Evolutionary conservation across 2,888 invertebrate species (phyloP).

Genomic region (Mesorhabditis spiculigera): DNA sequence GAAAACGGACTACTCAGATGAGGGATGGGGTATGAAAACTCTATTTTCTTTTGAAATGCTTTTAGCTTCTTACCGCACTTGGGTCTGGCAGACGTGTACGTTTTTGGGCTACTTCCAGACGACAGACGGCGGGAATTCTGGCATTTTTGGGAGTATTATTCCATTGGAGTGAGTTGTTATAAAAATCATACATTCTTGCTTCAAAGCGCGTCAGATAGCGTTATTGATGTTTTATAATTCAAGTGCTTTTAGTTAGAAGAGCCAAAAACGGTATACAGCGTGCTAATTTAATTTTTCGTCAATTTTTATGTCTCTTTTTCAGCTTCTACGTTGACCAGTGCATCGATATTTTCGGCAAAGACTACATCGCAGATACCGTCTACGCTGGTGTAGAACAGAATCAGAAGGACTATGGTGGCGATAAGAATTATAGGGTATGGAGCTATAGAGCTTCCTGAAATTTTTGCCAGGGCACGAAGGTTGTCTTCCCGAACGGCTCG

Average conservation of each 20-base stretch:
- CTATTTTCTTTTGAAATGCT: not conserved
- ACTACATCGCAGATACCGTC: conserved; percentile 25
- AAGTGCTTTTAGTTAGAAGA: too few relatives aligned
- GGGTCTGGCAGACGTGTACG: conserved; percentile 91
- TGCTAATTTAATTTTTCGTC: conserved; percentile 4
- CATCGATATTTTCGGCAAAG: conserved; percentile 26
- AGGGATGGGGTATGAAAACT: not conserved
- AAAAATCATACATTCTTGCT: too few relatives aligned
- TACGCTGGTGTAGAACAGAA: conserved; percentile 21
- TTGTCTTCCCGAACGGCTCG: conserved; percentile 35
- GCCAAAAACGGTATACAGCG: too few relatives aligned
- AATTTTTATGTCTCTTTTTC: conserved; percentile 13
- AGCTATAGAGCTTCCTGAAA: not conserved
- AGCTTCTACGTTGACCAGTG: conserved; percentile 37
- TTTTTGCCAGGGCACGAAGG: conserved; percentile 28
- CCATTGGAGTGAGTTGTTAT: conserved; percentile 33
- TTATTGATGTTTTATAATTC: too few relatives aligned
- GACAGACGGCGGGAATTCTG: conserved; percentile 64
- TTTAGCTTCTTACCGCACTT: conserved; percentile 68
- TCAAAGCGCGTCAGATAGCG: too few relatives aligned
- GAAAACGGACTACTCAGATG: not conserved
- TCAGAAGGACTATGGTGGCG: conserved; percentile 28
- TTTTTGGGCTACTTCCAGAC: conserved; percentile 93
- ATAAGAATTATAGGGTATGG: conserved; percentile 14
- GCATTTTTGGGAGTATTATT: conserved; percentile 38